phyloP scores from a whole-genome alignment of 2,113 vertebrate species.

The Phylloscopus whistleri region DNA sequence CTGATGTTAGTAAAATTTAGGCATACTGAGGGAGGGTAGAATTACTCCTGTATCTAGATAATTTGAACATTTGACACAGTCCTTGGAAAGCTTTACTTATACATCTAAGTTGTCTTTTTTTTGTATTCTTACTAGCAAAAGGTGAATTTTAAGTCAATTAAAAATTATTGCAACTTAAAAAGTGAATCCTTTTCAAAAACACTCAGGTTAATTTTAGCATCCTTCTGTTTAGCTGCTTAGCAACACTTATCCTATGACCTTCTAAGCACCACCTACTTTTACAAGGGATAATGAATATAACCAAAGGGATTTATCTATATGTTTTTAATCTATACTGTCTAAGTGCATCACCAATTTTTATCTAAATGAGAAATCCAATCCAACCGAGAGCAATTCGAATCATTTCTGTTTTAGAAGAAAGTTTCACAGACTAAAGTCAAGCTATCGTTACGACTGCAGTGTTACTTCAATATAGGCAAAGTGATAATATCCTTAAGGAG shows the following conservation, averaged over 20 bases:
- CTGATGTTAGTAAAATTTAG: not conserved
- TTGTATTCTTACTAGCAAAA: not conserved
- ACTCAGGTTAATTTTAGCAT: slow-evolving; percentile 84
- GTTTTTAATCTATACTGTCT: slow-evolving; percentile 40
- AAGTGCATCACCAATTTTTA: not conserved
- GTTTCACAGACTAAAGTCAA: not conserved
- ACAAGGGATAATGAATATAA: slow-evolving; percentile 80
- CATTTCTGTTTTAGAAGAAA: not conserved
- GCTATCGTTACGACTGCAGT: not conserved
- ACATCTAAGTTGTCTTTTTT: not conserved
- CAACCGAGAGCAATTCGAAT: not conserved
- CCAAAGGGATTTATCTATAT: slow-evolving; percentile 71
- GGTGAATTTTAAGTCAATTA: not conserved
- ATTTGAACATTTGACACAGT: not conserved
- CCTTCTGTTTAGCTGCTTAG: slow-evolving; percentile 86
- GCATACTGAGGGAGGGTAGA: not conserved
- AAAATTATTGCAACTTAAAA: slow-evolving; percentile 43
- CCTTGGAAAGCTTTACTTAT: not conserved
- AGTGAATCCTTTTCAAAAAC: slow-evolving; percentile 69
- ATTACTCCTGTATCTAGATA: not conserved
- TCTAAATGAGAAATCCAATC: not conserved
- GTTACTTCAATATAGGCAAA: not conserved
- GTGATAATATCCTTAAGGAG: slow-evolving; percentile 16
- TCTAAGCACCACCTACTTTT: slow-evolving; percentile 83
- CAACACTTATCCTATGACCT: slow-evolving; percentile 87